Percentiles rank a stretch among this genome's conserved stretches.
phyloP scores from a whole-genome alignment of 2,113 vertebrate species.

The Ammodytes marinus region DNA sequence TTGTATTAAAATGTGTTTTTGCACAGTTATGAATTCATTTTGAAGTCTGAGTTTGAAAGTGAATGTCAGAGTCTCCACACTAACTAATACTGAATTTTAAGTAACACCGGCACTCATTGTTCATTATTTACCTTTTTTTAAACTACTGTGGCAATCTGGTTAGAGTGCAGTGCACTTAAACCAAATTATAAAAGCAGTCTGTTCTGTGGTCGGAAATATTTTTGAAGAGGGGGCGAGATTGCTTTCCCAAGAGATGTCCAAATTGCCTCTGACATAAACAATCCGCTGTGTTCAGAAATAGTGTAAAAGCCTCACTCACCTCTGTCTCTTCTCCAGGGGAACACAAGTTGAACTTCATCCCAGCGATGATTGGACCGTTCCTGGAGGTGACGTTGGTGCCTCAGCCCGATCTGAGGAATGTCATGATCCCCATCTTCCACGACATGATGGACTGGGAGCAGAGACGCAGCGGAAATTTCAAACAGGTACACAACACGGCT shows the following conservation, averaged over 20 bases:
- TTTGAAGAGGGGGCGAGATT: neutral
- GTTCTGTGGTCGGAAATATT: neutral
- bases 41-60: slow-evolving; percentile 3
- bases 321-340: slow-evolving; percentile 87
- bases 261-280: slow-evolving; percentile 35
- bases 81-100: neutral
- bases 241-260: neutral
- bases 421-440: slow-evolving; percentile 99
- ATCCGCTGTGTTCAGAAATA: neutral
- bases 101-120: neutral
- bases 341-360: slow-evolving; percentile 98
- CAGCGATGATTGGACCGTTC: slow-evolving; percentile 97
- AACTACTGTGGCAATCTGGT: neutral
- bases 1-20: slow-evolving; percentile 13
- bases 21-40: slow-evolving; percentile 15
- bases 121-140: neutral
- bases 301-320: slow-evolving; percentile 17
- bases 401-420: slow-evolving; percentile 96
- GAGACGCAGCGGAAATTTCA: slow-evolving; percentile 96
- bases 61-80: neutral
- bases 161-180: slow-evolving; percentile 7
- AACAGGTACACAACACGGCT: slow-evolving; percentile 87
- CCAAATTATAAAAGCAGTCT: slow-evolving; percentile 10
- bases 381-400: slow-evolving; percentile 98
- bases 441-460: slow-evolving; percentile 99